Base-by-base conservation (phyloP, 2,797 vertebrate genomes). In the Numenius phaeopus region DNA sequence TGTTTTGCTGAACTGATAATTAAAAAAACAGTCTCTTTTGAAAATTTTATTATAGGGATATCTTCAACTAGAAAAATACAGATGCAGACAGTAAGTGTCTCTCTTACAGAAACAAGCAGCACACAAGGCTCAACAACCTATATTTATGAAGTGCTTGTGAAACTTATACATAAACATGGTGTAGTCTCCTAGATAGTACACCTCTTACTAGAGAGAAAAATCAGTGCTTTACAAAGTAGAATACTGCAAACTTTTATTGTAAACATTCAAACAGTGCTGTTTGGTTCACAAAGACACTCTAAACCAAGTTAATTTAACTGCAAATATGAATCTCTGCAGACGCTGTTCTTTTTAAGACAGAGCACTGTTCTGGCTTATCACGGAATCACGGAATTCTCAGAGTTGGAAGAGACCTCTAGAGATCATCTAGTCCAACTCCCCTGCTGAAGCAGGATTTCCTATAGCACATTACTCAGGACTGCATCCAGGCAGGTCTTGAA, bases 151-250 rank as follows among this genome's bases (percentile, higher is more conserved):
- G 59, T 55, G 59, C 29, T 77, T 57, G 67, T 83, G 34, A 91
- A 93, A 91, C 78, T 76, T 80, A 85, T 64, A 92, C 76, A 94
- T 69, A 96, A 92, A 87, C 55, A 77, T 10, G 3, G 18, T 29
- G 62, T 34, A 75, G 64, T 39, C 40, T 79, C 16, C 24, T 58
- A 66, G 64, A 59, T 40, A 94, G 55, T 57, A 87, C 52, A 92
- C 29, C 59, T 83, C 64, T 87, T 77, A 90, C 84, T 80, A 80
- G 18, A 85, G 32, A 64, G 47, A 69, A 76, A 89, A 91, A 83
- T 14, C 55, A 65, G 50, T 59, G 66, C 62, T 84, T 71, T 70
- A 40, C 14, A 64, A 91, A 30, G 75, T n/a, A 75, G 27, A 69
- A 80, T 29, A 39, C 24, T 0, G 0, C 15, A 29, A 80, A 70